phyloP scores from a whole-genome alignment of 1,140 invertebrate species.

The Aphaenogaster floridana region DNA sequence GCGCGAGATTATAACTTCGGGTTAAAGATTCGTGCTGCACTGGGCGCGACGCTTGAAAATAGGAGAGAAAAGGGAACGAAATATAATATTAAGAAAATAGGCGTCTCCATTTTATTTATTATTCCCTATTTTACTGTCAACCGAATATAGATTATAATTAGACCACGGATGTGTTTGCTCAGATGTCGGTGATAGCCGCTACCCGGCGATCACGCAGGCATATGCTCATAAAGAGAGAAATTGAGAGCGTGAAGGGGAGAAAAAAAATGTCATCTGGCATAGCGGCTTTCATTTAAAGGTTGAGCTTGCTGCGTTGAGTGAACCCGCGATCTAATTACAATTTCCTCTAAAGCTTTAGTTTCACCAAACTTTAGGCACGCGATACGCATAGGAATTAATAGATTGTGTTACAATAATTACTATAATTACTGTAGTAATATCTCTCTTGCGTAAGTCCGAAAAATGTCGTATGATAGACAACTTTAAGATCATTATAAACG shows the following conservation, averaged over 20 bases:
- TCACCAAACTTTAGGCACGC: conserved; percentile 49
- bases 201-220: not conserved
- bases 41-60: conserved; percentile 2
- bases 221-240: not conserved
- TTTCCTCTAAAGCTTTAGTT: conserved; percentile 42
- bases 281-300: not conserved
- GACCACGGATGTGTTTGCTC: conserved; percentile 27
- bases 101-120: conserved; percentile 50
- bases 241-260: not conserved
- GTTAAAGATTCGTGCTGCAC: not conserved
- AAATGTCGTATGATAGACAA: conserved; percentile 22
- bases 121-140: conserved; percentile 38
- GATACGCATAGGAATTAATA: conserved; percentile 51
- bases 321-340: conserved; percentile 52
- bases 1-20: not conserved
- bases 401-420: conserved; percentile 47
- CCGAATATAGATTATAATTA: conserved; percentile 47
- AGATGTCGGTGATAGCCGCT: not conserved
- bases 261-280: not conserved
- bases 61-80: conserved; percentile 38
- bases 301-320: not conserved
- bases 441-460: conserved; percentile 2
- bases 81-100: conserved; percentile 51
- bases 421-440: conserved; percentile 44
- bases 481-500: conserved; percentile 13